phyloP scores from a whole-genome alignment of 2,113 vertebrate species.

The Boleophthalmus pectinirostris region DNA sequence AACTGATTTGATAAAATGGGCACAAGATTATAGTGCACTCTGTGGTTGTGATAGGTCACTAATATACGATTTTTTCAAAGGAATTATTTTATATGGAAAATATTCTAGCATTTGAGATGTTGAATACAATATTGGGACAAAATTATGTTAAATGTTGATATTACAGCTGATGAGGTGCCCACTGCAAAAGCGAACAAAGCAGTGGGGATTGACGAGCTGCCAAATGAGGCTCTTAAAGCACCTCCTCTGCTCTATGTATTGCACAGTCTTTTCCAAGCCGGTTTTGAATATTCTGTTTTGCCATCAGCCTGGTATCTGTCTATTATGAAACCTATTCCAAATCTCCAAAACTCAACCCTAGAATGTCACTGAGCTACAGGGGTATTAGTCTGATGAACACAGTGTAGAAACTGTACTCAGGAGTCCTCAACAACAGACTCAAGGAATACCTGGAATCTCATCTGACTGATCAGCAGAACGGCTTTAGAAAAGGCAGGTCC shows the following conservation, averaged over 20 bases:
- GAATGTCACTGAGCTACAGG: neutral
- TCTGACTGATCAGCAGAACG: neutral
- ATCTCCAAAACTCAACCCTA: neutral
- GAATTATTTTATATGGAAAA: neutral
- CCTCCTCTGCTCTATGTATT: no score
- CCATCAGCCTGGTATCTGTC: neutral
- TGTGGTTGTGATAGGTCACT: neutral
- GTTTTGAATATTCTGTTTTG: no score
- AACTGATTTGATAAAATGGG: no score
- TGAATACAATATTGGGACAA: no score
- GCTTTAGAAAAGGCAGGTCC: no score
- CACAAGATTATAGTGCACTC: neutral
- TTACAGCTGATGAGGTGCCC: no score
- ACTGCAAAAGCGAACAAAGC: no score
- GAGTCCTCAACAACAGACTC: neutral
- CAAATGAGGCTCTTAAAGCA: no score
- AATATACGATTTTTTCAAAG: no score
- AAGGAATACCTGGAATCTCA: neutral
- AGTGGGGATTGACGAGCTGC: no score
- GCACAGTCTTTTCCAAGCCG: neutral
- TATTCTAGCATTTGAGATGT: neutral
- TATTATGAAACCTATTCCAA: neutral
- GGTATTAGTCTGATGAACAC: neutral
- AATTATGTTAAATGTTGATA: no score
- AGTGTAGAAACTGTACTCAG: neutral